Conservation (phyloP, 2,113 vertebrate species). For the Centrocercus urophasianus region DNA sequence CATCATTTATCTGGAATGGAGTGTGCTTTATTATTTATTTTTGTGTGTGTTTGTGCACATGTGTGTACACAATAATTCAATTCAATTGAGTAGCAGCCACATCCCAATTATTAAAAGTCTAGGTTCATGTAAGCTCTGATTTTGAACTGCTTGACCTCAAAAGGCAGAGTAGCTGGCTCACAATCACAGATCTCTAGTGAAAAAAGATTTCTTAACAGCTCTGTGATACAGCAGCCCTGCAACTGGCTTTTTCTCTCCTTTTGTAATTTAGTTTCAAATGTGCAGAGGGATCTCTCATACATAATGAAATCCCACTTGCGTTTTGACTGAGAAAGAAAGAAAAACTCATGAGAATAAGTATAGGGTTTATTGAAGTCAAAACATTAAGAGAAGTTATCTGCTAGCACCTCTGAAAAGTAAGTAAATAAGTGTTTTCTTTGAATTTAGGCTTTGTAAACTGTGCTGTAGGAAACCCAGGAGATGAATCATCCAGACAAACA, state of each 20-base stretch:
- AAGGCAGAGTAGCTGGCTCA: not conserved
- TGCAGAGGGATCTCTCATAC: conserved; percentile 21
- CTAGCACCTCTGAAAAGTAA: not conserved
- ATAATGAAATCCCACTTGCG: conserved; percentile 40
- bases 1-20: not conserved
- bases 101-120: conserved; percentile 26
- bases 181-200: not conserved
- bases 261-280: conserved; percentile 54
- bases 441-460: not conserved
- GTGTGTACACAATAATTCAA: not conserved
- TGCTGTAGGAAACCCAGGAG: not conserved
- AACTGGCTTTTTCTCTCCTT: conserved; percentile 56
- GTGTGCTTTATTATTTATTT: not conserved
- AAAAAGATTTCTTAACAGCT: conserved; percentile 51
- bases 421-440: not conserved
- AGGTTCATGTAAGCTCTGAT: conserved; percentile 16
- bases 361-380: conserved; percentile 41
- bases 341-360: conserved; percentile 8
- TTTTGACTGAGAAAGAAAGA: conserved; percentile 35
- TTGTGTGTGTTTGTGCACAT: not conserved
- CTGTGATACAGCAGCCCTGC: conserved; percentile 24
- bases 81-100: not conserved
- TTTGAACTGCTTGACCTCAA: conserved; percentile 15
- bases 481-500: not conserved
- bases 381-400: not conserved